These are phyloP conservation scores for Noctilio leporinus DNA, from an alignment of 2,113 vertebrate species.

Conservation along the genomic window DNA sequence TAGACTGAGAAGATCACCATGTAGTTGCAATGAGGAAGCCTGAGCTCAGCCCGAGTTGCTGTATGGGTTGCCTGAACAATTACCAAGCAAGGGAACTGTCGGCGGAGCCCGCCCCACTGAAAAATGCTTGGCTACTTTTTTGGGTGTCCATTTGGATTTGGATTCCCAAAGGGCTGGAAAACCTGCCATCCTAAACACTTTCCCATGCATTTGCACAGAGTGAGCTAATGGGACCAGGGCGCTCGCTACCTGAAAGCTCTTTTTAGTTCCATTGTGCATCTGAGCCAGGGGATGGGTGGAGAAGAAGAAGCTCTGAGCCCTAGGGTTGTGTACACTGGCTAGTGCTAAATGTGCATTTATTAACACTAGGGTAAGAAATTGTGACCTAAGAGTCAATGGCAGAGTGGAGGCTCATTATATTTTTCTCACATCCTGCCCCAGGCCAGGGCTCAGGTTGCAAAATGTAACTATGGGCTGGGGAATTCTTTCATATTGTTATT, in stretches of 20 bases:
- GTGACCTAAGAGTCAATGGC: not conserved
- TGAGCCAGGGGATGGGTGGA: not conserved
- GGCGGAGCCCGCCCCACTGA: conserved; percentile 14
- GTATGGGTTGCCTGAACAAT: not conserved
- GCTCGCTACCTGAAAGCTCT: conserved; percentile 38
- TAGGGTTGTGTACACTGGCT: conserved; percentile 9
- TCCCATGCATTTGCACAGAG: not conserved
- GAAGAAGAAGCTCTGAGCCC: not conserved
- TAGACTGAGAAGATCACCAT: not conserved
- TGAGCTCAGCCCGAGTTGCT: not conserved
- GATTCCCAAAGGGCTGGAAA: conserved; percentile 23
- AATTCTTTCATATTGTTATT: conserved; percentile 26
- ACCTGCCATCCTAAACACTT: conserved; percentile 45
- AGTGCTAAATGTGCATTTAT: not conserved
- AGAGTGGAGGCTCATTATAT: conserved; percentile 20
- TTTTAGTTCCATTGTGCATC: not conserved
- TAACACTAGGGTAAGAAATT: conserved; percentile 13
- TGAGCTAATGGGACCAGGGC: not conserved
- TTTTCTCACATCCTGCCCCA: not conserved
- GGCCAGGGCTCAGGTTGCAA: not conserved
- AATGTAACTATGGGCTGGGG: not conserved
- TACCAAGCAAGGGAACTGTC: not conserved
- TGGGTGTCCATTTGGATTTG: conserved; percentile 41
- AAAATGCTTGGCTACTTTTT: conserved; percentile 40
- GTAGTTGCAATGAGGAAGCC: not conserved